Base-by-base conservation (phyloP, 1,140 invertebrate species). In the Diorhabda carinulata region DNA sequence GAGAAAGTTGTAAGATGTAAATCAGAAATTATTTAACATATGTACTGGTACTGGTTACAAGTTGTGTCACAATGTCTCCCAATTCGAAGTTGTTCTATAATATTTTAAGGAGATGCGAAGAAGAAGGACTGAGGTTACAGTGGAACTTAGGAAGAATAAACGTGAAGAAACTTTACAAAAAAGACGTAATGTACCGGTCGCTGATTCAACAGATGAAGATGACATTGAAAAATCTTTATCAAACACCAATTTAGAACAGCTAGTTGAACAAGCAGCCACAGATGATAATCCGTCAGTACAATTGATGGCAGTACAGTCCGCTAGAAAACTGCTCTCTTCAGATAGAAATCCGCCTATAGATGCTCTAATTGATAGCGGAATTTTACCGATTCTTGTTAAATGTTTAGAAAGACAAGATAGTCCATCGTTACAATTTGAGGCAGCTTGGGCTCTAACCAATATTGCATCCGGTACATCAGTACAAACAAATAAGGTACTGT, bases 261-360 rank as follows among this genome's bases (percentile, higher is more conserved):
- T 96, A 69, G 92, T 95, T 61, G 82, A 84, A 73, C 91, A 92
- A 76, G 92, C 92, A 45, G 88, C 84, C 4, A 88, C 88, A 79
- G 76, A 80, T n/a, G 86, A 86, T 45, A 87, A 93, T 77, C 88
- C 91, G 62, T 84, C 85, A 40, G 81, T 89, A 76, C 92, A 95
- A 82, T 85, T 95, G 73, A 83, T 86, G 73, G 92, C 93, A 61
- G 92, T 96, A 4, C 93, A 95, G 80, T 89, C 93, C 45, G 93
- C 93, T 63, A 85, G 98, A 69, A 99, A 98, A 84, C 84, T 99
- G 65, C 85, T 99, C 4, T 99, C 97, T 3, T 96, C 94, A 57
- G 97, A 99, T 83, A 90, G 94, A 74, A 99, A 98, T 86, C 98
- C 98, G 74, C 98, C 98, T n/a, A 99, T 99, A 78, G 95, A 99